Evolutionary conservation across 2,888 invertebrate genomes (phyloP).

Genomic region (Agelastica alni): DNA sequence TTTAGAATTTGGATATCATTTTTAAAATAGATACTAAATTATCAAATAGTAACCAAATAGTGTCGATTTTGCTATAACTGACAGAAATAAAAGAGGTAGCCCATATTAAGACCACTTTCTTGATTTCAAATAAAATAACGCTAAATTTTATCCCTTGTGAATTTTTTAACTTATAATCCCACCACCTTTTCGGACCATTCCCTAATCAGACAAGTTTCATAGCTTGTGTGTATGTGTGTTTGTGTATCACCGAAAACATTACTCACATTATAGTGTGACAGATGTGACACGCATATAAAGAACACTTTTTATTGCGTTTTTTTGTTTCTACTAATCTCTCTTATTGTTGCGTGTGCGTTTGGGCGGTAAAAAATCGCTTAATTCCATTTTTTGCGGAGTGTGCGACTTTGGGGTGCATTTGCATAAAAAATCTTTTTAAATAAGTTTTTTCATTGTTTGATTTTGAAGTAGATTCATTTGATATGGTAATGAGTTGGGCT

Average conservation of each 20-base stretch:
- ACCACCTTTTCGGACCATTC: too few relatives aligned
- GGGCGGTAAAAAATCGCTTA: conserved; percentile 25
- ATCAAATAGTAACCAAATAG: too few relatives aligned
- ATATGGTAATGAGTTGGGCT: conserved; percentile 13
- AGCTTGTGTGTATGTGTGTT: background rate
- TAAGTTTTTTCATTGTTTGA: conserved; percentile 20
- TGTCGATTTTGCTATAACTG: too few relatives aligned
- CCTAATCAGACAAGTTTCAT: too few relatives aligned
- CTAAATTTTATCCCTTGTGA: too few relatives aligned
- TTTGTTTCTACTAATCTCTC: conserved; percentile 24
- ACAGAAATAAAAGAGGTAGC: too few relatives aligned
- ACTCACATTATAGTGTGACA: conserved; percentile 23
- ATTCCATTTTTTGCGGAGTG: conserved; percentile 20
- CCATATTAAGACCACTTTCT: too few relatives aligned
- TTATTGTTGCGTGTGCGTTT: conserved; percentile 21
- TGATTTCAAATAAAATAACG: too few relatives aligned
- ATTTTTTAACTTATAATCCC: too few relatives aligned
- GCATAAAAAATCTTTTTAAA: conserved; percentile 20
- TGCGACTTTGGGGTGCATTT: conserved; percentile 11
- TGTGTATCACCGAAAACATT: conserved; percentile 11
- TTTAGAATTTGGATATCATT: too few relatives aligned
- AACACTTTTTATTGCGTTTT: conserved; percentile 19
- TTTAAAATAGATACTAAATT: too few relatives aligned
- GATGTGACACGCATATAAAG: conserved; percentile 25
- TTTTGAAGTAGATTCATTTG: conserved; percentile 20